Percentiles rank a stretch among this genome's conserved stretches.
These are phyloP conservation scores for Natrix natrix DNA, from an alignment of 2,797 vertebrate genomes.

Conservation along the genomic window DNA sequence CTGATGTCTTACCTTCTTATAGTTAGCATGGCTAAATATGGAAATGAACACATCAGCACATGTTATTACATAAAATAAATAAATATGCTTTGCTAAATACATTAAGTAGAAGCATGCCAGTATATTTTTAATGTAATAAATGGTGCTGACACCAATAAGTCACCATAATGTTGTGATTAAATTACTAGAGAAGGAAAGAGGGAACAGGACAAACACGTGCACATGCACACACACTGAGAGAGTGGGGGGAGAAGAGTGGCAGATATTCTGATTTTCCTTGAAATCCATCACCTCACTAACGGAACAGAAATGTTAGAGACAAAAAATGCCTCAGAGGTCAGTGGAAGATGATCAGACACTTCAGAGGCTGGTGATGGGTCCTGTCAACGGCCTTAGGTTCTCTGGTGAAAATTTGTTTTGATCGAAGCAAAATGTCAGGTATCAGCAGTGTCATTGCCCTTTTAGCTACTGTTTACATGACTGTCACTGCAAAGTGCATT, in stretches of 20 bases:
- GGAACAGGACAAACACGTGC: background rate
- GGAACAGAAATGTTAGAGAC: background rate
- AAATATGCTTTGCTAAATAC: background rate
- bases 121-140: background rate
- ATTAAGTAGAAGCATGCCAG: background rate
- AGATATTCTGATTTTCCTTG: background rate
- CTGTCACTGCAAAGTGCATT: background rate
- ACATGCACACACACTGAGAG: background rate
- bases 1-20: background rate
- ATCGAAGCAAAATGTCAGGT: background rate
- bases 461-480: background rate
- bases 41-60: background rate
- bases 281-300: background rate
- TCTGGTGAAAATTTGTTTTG: background rate
- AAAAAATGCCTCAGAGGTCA: background rate
- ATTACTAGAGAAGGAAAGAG: background rate
- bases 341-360: background rate
- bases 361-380: background rate
- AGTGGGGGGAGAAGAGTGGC: background rate
- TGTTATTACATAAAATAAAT: background rate
- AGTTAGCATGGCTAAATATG: background rate
- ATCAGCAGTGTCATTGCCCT: background rate
- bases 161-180: background rate
- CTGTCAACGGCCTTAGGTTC: background rate
- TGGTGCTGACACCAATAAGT: background rate